A percentile compares a stretch with the other conserved stretches of the same genome.
Conservation (phyloP, 2,888 invertebrate genomes). For the Cheilosia urbana region DNA sequence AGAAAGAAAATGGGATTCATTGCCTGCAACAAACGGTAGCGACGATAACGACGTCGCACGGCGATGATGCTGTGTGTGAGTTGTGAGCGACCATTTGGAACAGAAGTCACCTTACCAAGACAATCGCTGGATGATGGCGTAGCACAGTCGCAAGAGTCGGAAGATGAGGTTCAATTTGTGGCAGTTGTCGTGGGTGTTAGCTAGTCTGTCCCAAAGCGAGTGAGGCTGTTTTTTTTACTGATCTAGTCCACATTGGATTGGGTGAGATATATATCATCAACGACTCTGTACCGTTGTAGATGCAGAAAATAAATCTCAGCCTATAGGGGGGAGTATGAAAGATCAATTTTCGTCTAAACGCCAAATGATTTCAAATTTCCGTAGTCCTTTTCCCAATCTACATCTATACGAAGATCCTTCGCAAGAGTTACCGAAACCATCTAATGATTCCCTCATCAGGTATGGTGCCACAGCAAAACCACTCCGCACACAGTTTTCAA, state of each 20-base stretch:
- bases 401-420: neutral
- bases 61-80: conserved; percentile 7
- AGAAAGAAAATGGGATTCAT: conserved; percentile 37
- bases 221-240: neutral
- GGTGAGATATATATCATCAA: neutral
- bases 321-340: too few species aligned
- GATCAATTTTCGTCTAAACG: too few species aligned
- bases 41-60: neutral
- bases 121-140: neutral
- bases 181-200: neutral
- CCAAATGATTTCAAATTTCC: too few species aligned
- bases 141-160: neutral
- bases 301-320: too few species aligned
- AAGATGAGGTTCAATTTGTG: neutral
- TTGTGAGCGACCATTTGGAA: conserved; percentile 35
- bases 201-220: neutral
- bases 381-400: neutral
- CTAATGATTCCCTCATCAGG: neutral
- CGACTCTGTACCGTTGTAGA: too few species aligned
- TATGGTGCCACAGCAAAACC: neutral
- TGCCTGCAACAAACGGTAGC: conserved; percentile 1
- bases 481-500: neutral
- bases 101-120: conserved; percentile 43
- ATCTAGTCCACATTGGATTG: too few species aligned
- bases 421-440: neutral